phyloP scores from a whole-genome alignment of 2,113 vertebrate genomes.

The Sinocyclocheilus maitianheensis region DNA sequence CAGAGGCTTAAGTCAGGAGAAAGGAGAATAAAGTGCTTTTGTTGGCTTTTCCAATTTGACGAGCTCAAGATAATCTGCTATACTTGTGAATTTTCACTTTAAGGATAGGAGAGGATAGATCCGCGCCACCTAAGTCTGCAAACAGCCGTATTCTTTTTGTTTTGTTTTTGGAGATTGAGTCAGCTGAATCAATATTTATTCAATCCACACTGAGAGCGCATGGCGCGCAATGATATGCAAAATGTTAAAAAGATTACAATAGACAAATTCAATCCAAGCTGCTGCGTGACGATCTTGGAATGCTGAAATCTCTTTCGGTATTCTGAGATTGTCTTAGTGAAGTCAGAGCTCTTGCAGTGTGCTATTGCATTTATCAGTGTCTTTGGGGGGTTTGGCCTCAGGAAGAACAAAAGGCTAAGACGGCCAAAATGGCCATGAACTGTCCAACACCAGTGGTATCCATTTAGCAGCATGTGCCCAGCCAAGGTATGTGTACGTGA shows the following conservation, averaged over 20 bases:
- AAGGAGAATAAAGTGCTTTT: slow-evolving; percentile 36
- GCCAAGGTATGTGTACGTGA: not conserved
- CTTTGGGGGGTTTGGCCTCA: too few relatives aligned
- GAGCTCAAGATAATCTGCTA: slow-evolving; percentile 36
- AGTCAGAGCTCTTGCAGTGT: not conserved
- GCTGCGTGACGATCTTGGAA: not conserved
- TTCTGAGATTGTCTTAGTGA: not conserved
- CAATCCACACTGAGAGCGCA: slow-evolving; percentile 61
- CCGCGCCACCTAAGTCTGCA: slow-evolving; percentile 4
- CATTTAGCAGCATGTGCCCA: not conserved
- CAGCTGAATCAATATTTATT: slow-evolving; percentile 66
- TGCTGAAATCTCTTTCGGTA: not conserved
- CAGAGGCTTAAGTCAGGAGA: slow-evolving; percentile 44
- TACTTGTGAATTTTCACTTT: slow-evolving; percentile 31
- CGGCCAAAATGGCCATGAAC: not conserved
- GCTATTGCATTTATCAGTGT: not conserved
- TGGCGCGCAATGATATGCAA: slow-evolving; percentile 39
- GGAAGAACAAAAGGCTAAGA: not conserved
- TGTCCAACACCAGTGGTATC: not conserved
- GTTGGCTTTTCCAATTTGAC: slow-evolving; percentile 48
- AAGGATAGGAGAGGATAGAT: not conserved
- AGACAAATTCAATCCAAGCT: slow-evolving; percentile 3
- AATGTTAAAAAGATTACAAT: slow-evolving; percentile 30
- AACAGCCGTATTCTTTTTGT: slow-evolving; percentile 22
- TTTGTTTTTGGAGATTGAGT: slow-evolving; percentile 3